phyloP scores from a whole-genome alignment of 2,113 vertebrate species.

The Raja brachyura region DNA sequence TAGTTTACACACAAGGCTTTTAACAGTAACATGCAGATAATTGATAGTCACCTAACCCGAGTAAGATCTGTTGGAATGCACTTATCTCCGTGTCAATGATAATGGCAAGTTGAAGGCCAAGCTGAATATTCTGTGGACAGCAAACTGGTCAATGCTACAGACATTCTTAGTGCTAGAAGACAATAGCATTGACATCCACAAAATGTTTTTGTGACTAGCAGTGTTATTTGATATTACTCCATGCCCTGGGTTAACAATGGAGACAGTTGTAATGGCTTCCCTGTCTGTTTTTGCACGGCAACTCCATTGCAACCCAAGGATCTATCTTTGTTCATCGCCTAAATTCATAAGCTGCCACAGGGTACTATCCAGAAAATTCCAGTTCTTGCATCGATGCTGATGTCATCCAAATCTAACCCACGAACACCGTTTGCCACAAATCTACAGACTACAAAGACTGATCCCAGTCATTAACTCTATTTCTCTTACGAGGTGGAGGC shows the following conservation, averaged over 20 bases:
- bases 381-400: too few relatives aligned
- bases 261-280: too few relatives aligned
- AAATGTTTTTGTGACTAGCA: not conserved
- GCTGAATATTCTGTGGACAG: conserved; percentile 2
- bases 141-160: not conserved
- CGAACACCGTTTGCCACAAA: too few relatives aligned
- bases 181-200: not conserved
- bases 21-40: not conserved
- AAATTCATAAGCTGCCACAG: too few relatives aligned
- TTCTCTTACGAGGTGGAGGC: too few relatives aligned
- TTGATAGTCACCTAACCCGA: not conserved
- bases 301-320: too few relatives aligned
- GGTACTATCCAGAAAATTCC: too few relatives aligned
- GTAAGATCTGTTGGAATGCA: not conserved
- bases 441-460: too few relatives aligned
- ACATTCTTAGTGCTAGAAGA: not conserved
- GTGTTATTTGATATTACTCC: not conserved
- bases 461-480: too few relatives aligned
- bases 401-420: too few relatives aligned
- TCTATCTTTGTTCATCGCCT: too few relatives aligned
- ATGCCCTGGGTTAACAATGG: not conserved
- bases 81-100: not conserved
- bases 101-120: not conserved
- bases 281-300: too few relatives aligned
- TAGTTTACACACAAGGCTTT: not conserved